Evolutionary conservation across 2,113 vertebrate genomes (phyloP), one percentile per base, ranked within the genome.

Genomic region (Henicopernis longicauda): DNA sequence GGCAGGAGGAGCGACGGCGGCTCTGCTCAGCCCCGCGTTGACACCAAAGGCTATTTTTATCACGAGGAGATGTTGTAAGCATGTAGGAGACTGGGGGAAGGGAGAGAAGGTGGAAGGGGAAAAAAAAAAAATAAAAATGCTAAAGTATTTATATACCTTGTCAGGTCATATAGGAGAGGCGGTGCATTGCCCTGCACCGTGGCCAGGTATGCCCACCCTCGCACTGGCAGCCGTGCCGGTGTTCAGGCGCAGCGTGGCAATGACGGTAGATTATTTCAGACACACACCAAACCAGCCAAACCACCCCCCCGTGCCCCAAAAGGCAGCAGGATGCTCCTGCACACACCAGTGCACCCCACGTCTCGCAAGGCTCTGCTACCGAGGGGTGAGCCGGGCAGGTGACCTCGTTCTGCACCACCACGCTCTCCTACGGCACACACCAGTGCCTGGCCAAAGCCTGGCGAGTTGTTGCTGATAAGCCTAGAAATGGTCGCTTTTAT

Each of bases 151-250:
- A 9, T 72, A 29, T 38, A 5, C 38, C 59, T 59, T 22, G 12
- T 9, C 32, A 32, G 86, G 80, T 50, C 25, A 13, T 8, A 13
- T 4, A 6, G 23, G n/a, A 26, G 52, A 59, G 62, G 80, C 0
- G 3, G 54, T 3, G 4, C 40, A 2, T 11, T 34, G 55, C 29
- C 42, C 70, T 0, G 0, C 22, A 2, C 21, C 4, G 0, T 1
- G 34, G 38, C 49, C 61, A 14, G 50, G 59, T 16, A 26, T n/a
- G 10, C 2, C 38, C 0, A 0, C 29, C 29, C 79, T 29, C 1
- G 0, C 22, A 13, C 11, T 3, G 0, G 25, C 82, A 78, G 54
- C 55, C 45, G 17, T 2, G 3, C 19, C 2, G 6, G 38, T 11
- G 34, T 32, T 20, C 13, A 21, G 83, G 61, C 23, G 40, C 32